Conservation (phyloP, 1,140 invertebrate species). For the Trypoxylus dichotomus region DNA sequence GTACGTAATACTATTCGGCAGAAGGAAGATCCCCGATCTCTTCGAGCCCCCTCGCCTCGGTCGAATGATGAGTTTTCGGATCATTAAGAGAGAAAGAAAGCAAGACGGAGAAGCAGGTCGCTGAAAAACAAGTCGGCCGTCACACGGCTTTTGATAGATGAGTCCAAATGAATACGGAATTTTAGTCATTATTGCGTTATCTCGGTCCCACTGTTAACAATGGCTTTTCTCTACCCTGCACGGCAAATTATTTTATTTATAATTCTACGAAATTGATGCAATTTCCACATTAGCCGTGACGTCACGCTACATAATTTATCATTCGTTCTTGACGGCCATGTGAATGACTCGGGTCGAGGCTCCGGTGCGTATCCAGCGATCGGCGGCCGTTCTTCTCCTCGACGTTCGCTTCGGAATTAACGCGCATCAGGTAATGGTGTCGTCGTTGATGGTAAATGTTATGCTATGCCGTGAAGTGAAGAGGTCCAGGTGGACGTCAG, state of each 20-base stretch:
- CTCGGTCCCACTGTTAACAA: slow-evolving; percentile 34
- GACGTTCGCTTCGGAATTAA: no score
- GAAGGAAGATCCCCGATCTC: not conserved
- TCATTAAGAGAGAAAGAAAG: slow-evolving; percentile 28
- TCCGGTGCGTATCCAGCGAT: not conserved
- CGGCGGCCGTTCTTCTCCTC: no score
- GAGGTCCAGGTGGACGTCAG: no score
- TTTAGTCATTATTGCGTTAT: slow-evolving; percentile 44
- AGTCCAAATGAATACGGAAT: slow-evolving; percentile 40
- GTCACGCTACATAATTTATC: slow-evolving; percentile 33
- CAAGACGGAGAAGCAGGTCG: not conserved
- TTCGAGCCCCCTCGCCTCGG: not conserved
- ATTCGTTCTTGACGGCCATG: slow-evolving; percentile 9
- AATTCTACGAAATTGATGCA: slow-evolving; percentile 44
- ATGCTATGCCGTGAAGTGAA: no score
- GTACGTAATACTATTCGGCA: not conserved
- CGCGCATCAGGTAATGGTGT: no score
- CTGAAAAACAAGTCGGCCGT: slow-evolving; percentile 27
- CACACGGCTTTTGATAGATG: slow-evolving; percentile 22
- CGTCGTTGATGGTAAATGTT: no score
- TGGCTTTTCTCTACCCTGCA: slow-evolving; percentile 30
- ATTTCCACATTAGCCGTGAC: slow-evolving; percentile 45
- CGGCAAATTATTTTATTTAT: slow-evolving; percentile 42
- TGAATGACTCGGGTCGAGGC: not conserved
- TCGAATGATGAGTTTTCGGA: slow-evolving; percentile 30